Evolutionary conservation across 2,888 invertebrate genomes (phyloP).

Genomic region (Harpalus rufipes): DNA sequence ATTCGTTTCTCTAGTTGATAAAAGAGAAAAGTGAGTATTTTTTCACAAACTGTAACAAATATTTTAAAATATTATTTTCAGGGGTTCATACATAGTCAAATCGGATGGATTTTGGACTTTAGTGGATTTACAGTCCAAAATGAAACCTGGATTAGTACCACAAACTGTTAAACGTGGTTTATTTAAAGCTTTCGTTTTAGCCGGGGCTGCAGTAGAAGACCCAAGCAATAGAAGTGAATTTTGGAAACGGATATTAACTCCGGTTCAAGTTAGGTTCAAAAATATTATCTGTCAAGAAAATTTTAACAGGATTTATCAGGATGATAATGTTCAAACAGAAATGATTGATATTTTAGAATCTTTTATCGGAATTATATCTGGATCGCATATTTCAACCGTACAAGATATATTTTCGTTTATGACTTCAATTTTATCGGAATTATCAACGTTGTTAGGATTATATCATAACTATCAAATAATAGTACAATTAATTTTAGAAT

Average conservation of each 20-base stretch:
- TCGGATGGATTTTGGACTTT: conserved; percentile 80
- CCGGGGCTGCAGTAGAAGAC: conserved; percentile 79
- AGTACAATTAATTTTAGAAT: conserved; percentile 86
- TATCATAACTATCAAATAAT: conserved; percentile 90
- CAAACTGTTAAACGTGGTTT: conserved; percentile 82
- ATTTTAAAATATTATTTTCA: conserved; percentile 51
- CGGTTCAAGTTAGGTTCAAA: conserved; percentile 79
- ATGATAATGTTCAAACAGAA: conserved; percentile 83
- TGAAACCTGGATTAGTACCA: conserved; percentile 79
- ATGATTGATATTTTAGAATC: conserved; percentile 88
- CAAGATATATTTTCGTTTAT: conserved; percentile 80
- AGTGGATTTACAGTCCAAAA: conserved; percentile 78
- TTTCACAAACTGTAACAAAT: conserved; percentile 14
- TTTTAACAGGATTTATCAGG: conserved; percentile 79
- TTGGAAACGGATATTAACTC: conserved; percentile 77
- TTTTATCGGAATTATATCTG: conserved; percentile 85
- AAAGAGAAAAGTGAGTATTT: conserved; percentile 59
- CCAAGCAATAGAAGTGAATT: conserved; percentile 72
- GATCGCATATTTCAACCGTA: conserved; percentile 78
- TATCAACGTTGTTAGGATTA: conserved; percentile 84
- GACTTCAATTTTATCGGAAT: conserved; percentile 82
- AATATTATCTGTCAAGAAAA: conserved; percentile 78
- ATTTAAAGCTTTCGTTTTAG: conserved; percentile 85
- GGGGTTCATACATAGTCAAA: conserved; percentile 77
- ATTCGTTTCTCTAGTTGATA: conserved; percentile 74